Percentiles rank a stretch among this genome's conserved stretches.
Evolutionary conservation across 2,888 invertebrate genomes (phyloP).

Genomic region (Allygus modestus): DNA sequence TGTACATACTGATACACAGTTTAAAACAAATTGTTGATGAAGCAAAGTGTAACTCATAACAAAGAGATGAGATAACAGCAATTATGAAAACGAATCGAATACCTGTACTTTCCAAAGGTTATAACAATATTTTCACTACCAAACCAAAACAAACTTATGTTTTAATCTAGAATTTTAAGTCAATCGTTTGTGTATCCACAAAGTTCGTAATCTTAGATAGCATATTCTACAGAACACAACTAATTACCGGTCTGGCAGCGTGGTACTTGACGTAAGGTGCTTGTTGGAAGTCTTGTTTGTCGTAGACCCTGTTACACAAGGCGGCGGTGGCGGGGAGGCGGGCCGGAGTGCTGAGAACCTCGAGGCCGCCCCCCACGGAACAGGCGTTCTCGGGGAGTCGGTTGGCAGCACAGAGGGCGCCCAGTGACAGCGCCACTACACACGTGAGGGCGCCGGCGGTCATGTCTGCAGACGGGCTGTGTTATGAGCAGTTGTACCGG

Average conservation of each 20-base stretch:
- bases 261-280: constrained; percentile 39
- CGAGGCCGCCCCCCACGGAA: not conserved
- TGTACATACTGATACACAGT: too few relatives aligned
- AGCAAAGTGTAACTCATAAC: too few relatives aligned
- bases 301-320: constrained; percentile 53
- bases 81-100: too few relatives aligned
- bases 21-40: too few relatives aligned
- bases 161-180: too few relatives aligned
- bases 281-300: constrained; percentile 52
- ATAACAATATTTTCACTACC: too few relatives aligned
- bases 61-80: too few relatives aligned
- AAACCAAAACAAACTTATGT: too few relatives aligned
- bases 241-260: constrained; percentile 47
- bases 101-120: too few relatives aligned
- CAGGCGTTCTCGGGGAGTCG: constrained; percentile 17
- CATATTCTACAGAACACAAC: too few relatives aligned
- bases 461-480: not conserved
- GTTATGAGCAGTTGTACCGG: not conserved
- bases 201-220: too few relatives aligned
- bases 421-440: not conserved
- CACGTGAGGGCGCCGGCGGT: not conserved
- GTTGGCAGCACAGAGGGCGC: not conserved
- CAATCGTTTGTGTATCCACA: too few relatives aligned
- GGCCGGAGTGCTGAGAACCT: not conserved
- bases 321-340: not conserved